phyloP scores from a whole-genome alignment of 2,888 invertebrate species.

The Tyria jacobaeae region DNA sequence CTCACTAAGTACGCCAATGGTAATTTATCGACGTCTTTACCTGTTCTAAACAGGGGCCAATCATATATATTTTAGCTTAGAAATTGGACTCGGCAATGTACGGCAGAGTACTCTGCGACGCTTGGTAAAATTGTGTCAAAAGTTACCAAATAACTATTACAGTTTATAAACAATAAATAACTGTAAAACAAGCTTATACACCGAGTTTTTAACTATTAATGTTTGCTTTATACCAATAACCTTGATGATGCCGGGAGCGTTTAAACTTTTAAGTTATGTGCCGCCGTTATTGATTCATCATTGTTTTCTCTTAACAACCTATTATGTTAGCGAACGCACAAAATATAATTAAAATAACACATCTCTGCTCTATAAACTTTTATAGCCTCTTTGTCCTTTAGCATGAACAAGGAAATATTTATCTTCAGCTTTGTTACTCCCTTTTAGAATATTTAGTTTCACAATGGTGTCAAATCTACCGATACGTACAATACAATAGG shows the following conservation, averaged over 20 bases:
- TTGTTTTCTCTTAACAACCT: constrained; percentile 31
- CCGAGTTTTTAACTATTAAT: not conserved
- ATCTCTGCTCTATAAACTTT: constrained; percentile 32
- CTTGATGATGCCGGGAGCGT: not conserved
- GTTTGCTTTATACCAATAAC: not conserved
- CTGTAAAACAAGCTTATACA: too few species aligned
- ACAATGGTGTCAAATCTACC: not conserved
- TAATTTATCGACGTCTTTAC: too few species aligned
- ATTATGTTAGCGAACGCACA: constrained; percentile 25
- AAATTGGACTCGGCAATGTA: too few species aligned
- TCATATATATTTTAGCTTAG: too few species aligned
- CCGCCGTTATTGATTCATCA: constrained; percentile 19
- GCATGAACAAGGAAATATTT: constrained; percentile 9
- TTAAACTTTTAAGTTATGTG: constrained; percentile 4
- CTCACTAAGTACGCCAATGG: too few species aligned
- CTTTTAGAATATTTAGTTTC: not conserved
- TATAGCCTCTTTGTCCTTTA: constrained; percentile 37
- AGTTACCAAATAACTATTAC: too few species aligned
- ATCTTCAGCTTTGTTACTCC: not conserved
- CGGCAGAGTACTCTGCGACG: too few species aligned
- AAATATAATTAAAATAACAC: constrained; percentile 32
- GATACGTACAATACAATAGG: not conserved
- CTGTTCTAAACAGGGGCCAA: too few species aligned
- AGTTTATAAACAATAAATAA: too few species aligned
- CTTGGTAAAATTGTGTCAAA: too few species aligned